phyloP scores from a whole-genome alignment of 2,888 invertebrate genomes.

The Micoletzkya japonica region DNA sequence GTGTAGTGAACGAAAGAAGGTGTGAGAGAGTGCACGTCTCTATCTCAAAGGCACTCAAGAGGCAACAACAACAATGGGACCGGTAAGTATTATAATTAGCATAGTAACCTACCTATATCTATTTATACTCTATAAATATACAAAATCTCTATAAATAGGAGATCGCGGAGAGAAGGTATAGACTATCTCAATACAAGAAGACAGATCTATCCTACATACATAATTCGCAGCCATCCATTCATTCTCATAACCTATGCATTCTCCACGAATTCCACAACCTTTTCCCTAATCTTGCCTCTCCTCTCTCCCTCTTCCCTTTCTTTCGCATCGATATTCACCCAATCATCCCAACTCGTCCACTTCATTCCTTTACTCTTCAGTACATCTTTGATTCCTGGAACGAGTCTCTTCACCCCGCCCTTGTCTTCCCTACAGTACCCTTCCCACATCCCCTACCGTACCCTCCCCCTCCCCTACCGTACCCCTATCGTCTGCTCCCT shows the following conservation, averaged over 20 bases:
- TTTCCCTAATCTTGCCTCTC: conserved; percentile 56
- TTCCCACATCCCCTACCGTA: not conserved
- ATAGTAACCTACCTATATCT: too few species aligned
- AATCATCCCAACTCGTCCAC: conserved; percentile 52
- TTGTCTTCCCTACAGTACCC: conserved; percentile 6
- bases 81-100: too few species aligned
- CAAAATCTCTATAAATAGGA: too few species aligned
- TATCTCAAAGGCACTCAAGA: too few species aligned
- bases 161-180: too few species aligned
- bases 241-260: too few species aligned
- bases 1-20: too few species aligned
- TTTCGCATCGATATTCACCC: conserved; percentile 53
- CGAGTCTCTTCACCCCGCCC: too few species aligned
- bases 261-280: conserved; percentile 44
- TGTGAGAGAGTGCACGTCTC: too few species aligned
- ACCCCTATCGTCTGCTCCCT: conserved; percentile 16
- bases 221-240: not conserved
- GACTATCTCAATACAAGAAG: conserved; percentile 13
- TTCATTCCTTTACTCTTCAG: conserved; percentile 39
- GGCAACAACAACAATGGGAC: too few species aligned
- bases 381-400: conserved; percentile 31
- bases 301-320: conserved; percentile 50
- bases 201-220: not conserved
- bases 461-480: not conserved
- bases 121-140: too few species aligned